phyloP scores from a whole-genome alignment of 35 echinoderm and acorn worm species.

The Lytechinus pictus region DNA sequence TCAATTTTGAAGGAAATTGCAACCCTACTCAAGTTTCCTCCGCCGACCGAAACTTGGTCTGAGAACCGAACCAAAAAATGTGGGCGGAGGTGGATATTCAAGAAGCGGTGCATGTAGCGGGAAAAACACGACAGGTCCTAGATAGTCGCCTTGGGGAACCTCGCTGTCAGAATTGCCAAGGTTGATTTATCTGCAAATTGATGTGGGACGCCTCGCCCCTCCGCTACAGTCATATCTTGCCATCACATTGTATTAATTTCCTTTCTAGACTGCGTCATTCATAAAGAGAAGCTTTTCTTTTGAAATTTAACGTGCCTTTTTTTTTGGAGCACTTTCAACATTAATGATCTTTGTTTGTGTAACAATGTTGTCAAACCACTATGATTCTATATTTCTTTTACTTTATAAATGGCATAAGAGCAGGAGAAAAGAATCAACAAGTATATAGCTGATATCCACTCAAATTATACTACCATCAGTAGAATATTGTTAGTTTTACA shows the following conservation, averaged over 20 bases:
- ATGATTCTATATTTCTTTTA: too few species aligned
- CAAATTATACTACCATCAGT: too few species aligned
- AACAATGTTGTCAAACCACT: too few species aligned
- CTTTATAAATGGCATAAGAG: too few species aligned
- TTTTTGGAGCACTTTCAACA: too few species aligned
- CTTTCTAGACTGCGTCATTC: neutral
- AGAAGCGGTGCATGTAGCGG: neutral
- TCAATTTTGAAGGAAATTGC: neutral
- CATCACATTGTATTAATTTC: neutral
- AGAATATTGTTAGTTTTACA: too few species aligned
- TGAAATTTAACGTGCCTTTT: neutral
- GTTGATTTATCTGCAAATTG: conserved; percentile 5
- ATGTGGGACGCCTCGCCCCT: neutral
- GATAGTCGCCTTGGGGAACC: neutral
- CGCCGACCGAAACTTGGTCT: neutral
- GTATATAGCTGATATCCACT: too few species aligned
- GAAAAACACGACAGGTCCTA: neutral
- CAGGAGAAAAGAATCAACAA: too few species aligned
- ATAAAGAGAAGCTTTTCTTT: neutral
- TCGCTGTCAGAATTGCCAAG: neutral
- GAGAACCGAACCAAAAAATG: neutral
- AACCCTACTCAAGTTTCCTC: neutral
- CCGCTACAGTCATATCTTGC: neutral
- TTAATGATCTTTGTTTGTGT: too few species aligned
- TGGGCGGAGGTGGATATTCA: neutral